Base-by-base conservation (phyloP, 2,797 vertebrate genomes). In the Thalassophryne amazonica region DNA sequence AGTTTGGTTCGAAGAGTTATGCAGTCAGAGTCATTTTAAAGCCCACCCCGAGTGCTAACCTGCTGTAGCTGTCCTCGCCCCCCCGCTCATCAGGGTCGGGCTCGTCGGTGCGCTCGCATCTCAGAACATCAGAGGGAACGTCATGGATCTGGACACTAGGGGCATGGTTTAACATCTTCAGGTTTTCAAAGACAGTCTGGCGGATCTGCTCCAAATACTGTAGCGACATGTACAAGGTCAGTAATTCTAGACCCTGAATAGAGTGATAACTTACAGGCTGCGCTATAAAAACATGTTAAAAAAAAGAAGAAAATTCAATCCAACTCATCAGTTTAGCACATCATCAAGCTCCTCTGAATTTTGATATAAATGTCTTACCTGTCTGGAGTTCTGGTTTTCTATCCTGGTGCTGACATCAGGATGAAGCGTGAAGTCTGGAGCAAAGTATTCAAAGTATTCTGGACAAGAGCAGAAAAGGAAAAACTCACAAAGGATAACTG, bases 381-480 rank as follows among this genome's bases (percentile, higher is more conserved):
- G 97, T 83, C 96, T 90, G 29, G 97, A 96, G 73, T 98, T 98
- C 86, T 98, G 97, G 69, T 99, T 99, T 78, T 99, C 97, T 76
- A 99, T 99, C 82, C 96, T 93, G 0, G 97, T 99, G 82, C 96
- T 98, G 81, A 99, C 96, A 0, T 98, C 96, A 1, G 97, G 96
- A 61, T 99, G 97, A 21, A 99, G 93, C 6, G 96, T 99, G 81
- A 99, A 99, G 80, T 99, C 97, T 8, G 97, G 97, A 67, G 96
- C 95, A 21, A 99, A 99, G 85, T 99, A 99, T 52, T 99, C 97
- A 1, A 99, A 98, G 78, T 99, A 99, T 67, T 99, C 97, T 99
- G 83, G 16, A 33, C 30, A 32, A 4, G 5, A 14, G 1, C 13
- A 39, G 7, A 10, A n/a, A 2, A 7, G 12, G 21, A 2, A 30